A percentile compares a stretch with the other conserved stretches of the same genome.
Evolutionary conservation across 1,140 invertebrate species (phyloP).

Genomic region (Nasonia vitripennis): DNA sequence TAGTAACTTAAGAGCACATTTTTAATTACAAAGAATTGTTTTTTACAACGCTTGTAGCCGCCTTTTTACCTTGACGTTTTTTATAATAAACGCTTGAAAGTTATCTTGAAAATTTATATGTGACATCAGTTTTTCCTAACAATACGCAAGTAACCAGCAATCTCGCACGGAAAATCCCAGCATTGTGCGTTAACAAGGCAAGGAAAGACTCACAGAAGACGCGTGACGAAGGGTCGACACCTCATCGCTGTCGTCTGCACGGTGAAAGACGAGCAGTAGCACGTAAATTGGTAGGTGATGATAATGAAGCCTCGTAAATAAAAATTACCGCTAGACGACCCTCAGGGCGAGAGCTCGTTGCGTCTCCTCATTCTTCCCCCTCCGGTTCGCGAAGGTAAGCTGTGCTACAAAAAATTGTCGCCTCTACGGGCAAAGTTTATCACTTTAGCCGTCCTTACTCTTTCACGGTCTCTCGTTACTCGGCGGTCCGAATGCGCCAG

Average conservation of each 20-base stretch:
- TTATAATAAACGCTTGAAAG: no score
- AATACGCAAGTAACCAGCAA: background rate
- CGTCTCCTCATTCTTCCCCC: background rate
- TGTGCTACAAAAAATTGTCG: conserved; percentile 55
- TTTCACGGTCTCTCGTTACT: conserved; percentile 25
- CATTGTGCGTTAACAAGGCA: background rate
- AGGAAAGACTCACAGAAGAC: background rate
- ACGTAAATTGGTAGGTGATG: conserved; percentile 55
- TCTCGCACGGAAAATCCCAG: background rate
- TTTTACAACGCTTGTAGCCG: no score
- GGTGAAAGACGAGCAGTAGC: conserved; percentile 8
- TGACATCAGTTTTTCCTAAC: no score
- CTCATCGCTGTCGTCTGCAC: background rate
- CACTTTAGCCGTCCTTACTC: conserved; percentile 52
- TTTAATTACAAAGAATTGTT: no score
- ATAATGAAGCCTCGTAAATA: conserved; percentile 62
- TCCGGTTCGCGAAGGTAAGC: background rate
- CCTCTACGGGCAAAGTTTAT: conserved; percentile 59
- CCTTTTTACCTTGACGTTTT: no score
- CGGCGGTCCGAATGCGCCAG: background rate
- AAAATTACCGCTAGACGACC: conserved; percentile 56
- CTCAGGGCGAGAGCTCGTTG: background rate
- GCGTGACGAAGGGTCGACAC: background rate
- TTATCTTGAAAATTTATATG: no score
- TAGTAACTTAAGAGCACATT: no score